Evolutionary conservation across 2,113 vertebrate species (phyloP), one percentile per base, ranked within the genome.

Genomic region (Thermophis baileyi): DNA sequence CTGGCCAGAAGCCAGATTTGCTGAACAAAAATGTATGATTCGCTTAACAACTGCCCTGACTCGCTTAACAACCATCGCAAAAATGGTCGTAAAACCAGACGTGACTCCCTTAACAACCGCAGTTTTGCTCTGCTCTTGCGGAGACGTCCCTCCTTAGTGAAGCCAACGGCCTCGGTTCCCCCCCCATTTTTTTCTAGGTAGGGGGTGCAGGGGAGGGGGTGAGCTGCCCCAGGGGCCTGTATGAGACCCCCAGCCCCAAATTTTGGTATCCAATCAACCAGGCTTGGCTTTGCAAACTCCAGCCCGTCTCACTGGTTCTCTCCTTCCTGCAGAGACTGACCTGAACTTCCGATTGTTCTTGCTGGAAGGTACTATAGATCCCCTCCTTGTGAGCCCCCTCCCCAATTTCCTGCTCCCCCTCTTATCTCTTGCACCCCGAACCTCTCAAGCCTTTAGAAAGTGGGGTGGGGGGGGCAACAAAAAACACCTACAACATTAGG

Each of bases 331-430:
- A 92, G 93, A 89, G 25, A 69, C 53, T 4, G 91, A 90, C 81
- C 81, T 57, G 55, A 92, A 89, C 24, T 90, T 88, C 91, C 91
- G 89, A 69, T 54, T 92, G 22, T 81, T 92, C 81, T 74, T 92
- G 40, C 91, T 94, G 69, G 93, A 93, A 93, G 93, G 90, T 93
- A 93, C 87, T 93, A 47, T 53, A 63, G 87, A 85, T 4, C 11
- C 20, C 55, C 12, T 7, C 93, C 86, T 47, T 16, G 5, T 27
- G 24, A 74, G n/a, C 10, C 10, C 30, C 60, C 25, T 1, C 4
- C 87, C 46, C 12, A 7, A 6, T 50, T 46, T 46, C 54, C 47
- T 47, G 25, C 53, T 25, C 11, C 81, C n/a, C 14, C 87, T 46
- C 35, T 44, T 40, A 7, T 20, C 18, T 90, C 57, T 47, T 5